phyloP scores from a whole-genome alignment of 2,113 vertebrate genomes.

The pig (Sus scrofa) region T2T-Sscrofa CM000822.6:72327001-72327500 shows the following conservation, averaged over 20 bases:
- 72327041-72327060: not conserved
- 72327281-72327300: not conserved
- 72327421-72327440: not conserved
- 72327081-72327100: too few relatives aligned
- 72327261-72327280: conserved; percentile 3
- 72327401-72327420: not conserved
- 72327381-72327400: not conserved
- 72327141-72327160: not conserved
- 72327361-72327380: not conserved
- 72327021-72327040: not conserved
- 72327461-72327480: not conserved
- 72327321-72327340: not conserved
- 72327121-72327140: conserved; percentile 26
- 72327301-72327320: not conserved
- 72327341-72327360: not conserved
- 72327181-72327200: not conserved
- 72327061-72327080: not conserved
- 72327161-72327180: conserved; percentile 36
- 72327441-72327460: not conserved
- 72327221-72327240: conserved; percentile 10
- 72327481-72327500: not conserved
- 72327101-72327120: not conserved
- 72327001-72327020: not conserved
- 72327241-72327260: not conserved
- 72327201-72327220: not conserved